Evolutionary conservation across 2,888 invertebrate species (phyloP).

Genomic region (Elmis aenea): DNA sequence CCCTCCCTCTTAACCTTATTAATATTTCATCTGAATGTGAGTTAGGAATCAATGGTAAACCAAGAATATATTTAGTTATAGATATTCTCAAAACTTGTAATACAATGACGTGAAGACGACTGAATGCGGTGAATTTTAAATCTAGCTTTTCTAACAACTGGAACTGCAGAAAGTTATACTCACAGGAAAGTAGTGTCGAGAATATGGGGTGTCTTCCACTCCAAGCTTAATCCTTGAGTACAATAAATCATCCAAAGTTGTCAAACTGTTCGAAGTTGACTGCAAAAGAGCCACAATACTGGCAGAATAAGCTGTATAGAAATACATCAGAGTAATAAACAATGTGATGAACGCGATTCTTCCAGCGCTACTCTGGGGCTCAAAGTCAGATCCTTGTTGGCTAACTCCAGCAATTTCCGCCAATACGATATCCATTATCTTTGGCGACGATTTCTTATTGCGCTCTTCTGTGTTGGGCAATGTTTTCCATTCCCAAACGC

Average conservation of each 20-base stretch:
- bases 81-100: too few species aligned
- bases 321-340: slow-evolving; percentile 48
- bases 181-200: slow-evolving; percentile 61
- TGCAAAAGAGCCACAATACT: slow-evolving; percentile 64
- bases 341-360: slow-evolving; percentile 39
- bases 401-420: slow-evolving; percentile 49
- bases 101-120: too few species aligned
- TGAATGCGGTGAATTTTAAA: too few species aligned
- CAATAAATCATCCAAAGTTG: slow-evolving; percentile 52
- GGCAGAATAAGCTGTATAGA: slow-evolving; percentile 64
- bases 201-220: slow-evolving; percentile 54
- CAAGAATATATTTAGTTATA: too few species aligned
- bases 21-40: too few species aligned
- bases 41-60: too few species aligned
- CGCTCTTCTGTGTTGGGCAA: slow-evolving; percentile 18
- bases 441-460: slow-evolving; percentile 6
- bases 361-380: slow-evolving; percentile 48
- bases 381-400: slow-evolving; percentile 47
- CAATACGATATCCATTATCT: slow-evolving; percentile 33
- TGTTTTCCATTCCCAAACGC: slow-evolving; percentile 37
- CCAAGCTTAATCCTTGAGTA: slow-evolving; percentile 57
- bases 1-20: too few species aligned
- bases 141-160: neutral
- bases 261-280: slow-evolving; percentile 56
- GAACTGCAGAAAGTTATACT: slow-evolving; percentile 19